Percentiles rank a stretch among this genome's conserved stretches.
These are phyloP conservation scores for Aphis craccivora DNA, from an alignment of 1,140 invertebrate genomes.

Conservation along the genomic window DNA sequence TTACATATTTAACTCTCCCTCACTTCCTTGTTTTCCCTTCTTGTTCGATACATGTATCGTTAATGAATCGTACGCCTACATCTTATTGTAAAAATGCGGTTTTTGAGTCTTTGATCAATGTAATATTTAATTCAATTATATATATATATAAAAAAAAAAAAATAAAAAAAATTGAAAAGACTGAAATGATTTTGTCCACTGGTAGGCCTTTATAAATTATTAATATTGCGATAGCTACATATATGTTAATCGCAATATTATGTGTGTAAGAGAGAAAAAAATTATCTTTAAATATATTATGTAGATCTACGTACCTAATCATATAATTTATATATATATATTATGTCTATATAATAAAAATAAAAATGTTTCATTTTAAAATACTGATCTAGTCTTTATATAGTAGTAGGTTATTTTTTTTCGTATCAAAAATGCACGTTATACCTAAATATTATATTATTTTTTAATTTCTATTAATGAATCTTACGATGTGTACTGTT, in stretches of 20 bases:
- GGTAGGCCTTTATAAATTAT: constrained; percentile 47
- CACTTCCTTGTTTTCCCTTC: background rate
- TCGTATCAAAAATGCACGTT: constrained; percentile 20
- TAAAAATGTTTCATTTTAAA: constrained; percentile 37
- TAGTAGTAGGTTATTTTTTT: constrained; percentile 47
- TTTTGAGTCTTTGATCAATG: constrained; percentile 39
- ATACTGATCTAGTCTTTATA: constrained; percentile 56
- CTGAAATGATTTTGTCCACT: constrained; percentile 56
- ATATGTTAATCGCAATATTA: background rate
- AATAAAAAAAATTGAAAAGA: constrained; percentile 53
- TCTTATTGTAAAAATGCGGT: constrained; percentile 15
- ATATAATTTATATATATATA: background rate
- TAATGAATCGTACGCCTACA: background rate
- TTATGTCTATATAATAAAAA: constrained; percentile 26
- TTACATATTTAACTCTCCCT: background rate
- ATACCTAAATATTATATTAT: constrained; percentile 49
- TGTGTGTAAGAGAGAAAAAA: background rate
- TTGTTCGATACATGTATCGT: background rate
- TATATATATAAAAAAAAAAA: constrained; percentile 26
- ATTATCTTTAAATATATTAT: constrained; percentile 13
- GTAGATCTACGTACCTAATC: background rate
- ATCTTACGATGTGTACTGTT: background rate
- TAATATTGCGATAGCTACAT: background rate
- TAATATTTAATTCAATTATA: constrained; percentile 41
- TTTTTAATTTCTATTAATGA: constrained; percentile 33